A percentile compares a stretch with the other conserved stretches of the same genome.
phyloP scores from a whole-genome alignment of 92 coral and sea anemone species.

The Heteractis magnifica region DNA sequence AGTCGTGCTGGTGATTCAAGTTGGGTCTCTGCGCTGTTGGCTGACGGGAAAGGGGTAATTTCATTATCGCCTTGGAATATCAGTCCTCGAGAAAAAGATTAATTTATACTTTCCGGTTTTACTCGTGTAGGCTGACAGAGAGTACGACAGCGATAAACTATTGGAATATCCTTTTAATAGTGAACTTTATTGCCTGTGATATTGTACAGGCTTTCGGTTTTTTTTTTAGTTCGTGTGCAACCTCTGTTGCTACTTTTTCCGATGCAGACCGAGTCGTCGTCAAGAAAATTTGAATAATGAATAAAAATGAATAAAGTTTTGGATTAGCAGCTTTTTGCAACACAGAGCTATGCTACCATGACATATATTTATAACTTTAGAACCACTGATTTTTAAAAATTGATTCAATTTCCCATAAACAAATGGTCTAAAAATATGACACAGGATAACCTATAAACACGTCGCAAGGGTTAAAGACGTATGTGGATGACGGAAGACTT shows the following conservation, averaged over 20 bases:
- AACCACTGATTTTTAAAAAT: not conserved
- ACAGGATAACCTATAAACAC: not conserved
- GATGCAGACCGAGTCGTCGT: too few species aligned
- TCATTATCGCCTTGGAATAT: not conserved
- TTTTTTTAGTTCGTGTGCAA: too few species aligned
- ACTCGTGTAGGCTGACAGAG: not conserved
- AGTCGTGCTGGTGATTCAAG: not conserved
- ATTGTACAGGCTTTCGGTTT: not conserved
- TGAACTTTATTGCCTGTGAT: not conserved
- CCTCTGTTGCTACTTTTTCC: too few species aligned
- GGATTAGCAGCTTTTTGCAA: not conserved
- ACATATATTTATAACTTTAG: too few species aligned
- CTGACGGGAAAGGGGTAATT: not conserved
- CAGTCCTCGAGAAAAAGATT: not conserved
- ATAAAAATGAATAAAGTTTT: not conserved
- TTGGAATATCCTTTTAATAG: conserved; percentile 8
- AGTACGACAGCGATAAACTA: not conserved
- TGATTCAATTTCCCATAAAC: not conserved
- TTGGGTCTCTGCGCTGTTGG: not conserved
- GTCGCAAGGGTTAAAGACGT: not conserved
- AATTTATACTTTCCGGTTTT: conserved; percentile 1
- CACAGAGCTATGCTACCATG: not conserved
- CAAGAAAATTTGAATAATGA: not conserved
- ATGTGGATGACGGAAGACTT: not conserved
- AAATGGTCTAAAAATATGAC: not conserved